A percentile compares a stretch with the other conserved stretches of the same genome.
Conservation (phyloP, 2,797 vertebrate genomes). For the Mallotus villosus region DNA sequence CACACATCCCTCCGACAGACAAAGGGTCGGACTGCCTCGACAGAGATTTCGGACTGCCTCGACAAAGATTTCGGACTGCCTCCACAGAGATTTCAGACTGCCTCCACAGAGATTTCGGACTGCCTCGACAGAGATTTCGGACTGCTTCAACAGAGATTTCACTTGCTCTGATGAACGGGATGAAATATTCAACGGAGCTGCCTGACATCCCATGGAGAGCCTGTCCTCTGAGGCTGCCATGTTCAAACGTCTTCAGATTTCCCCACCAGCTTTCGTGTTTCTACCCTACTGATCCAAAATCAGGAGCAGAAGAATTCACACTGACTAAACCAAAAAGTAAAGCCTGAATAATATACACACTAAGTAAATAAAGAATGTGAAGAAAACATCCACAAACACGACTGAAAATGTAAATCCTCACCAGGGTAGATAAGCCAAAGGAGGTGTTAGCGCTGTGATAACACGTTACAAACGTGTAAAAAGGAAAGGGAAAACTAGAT, state of each 20-base stretch:
- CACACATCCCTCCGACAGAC: too few species aligned
- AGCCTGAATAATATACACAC: background rate
- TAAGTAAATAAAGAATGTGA: background rate
- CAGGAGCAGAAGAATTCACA: too few species aligned
- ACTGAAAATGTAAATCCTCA: background rate
- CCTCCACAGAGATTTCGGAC: too few species aligned
- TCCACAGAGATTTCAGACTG: too few species aligned
- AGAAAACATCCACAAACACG: background rate
- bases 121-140: too few species aligned
- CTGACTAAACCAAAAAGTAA: too few species aligned
- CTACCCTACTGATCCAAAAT: background rate
- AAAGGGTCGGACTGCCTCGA: background rate
- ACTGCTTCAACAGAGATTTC: slow-evolving; percentile 2
- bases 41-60: slow-evolving; percentile 7
- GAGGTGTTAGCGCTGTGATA: background rate
- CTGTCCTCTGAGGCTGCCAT: background rate
- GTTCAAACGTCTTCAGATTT: background rate
- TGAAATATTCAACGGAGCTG: background rate
- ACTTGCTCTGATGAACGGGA: background rate
- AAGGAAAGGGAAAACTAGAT: background rate
- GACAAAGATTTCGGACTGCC: too few species aligned
- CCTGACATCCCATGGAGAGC: background rate
- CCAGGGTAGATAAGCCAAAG: background rate
- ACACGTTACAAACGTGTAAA: background rate
- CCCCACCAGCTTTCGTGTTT: background rate